Evolutionary conservation across 2,797 vertebrate species (phyloP).

Genomic region (Lagocephalus sceleratus): DNA sequence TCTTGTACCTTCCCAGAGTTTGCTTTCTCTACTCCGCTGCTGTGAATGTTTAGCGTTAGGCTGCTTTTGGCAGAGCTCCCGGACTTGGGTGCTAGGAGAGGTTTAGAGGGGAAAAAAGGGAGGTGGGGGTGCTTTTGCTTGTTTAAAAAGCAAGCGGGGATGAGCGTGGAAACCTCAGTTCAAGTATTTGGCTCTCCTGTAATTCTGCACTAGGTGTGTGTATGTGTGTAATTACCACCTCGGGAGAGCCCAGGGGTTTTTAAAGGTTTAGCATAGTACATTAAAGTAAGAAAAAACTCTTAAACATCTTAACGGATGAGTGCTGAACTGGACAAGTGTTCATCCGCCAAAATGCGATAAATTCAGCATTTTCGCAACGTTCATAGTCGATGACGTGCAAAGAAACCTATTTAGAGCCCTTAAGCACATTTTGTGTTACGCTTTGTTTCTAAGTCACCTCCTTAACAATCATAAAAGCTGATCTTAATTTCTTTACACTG

Average conservation of each 20-base stretch:
- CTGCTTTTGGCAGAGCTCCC: slow-evolving; percentile 68
- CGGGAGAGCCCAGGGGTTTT: slow-evolving; percentile 12
- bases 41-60: slow-evolving; percentile 68
- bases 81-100: slow-evolving; percentile 60
- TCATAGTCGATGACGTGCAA: not conserved
- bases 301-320: not conserved
- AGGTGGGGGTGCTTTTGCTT: slow-evolving; percentile 43
- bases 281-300: slow-evolving; percentile 3
- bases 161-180: slow-evolving; percentile 49
- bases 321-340: not conserved
- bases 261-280: slow-evolving; percentile 9
- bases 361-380: not conserved
- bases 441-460: not conserved
- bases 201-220: slow-evolving; percentile 25
- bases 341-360: not conserved
- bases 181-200: slow-evolving; percentile 41
- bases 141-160: slow-evolving; percentile 50
- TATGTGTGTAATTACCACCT: slow-evolving; percentile 20
- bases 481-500: not conserved
- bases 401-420: not conserved
- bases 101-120: slow-evolving; percentile 24
- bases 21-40: slow-evolving; percentile 63
- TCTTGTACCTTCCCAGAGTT: slow-evolving; percentile 75
- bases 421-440: not conserved
- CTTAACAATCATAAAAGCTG: not conserved